Percentiles rank a stretch among this genome's conserved stretches.
Conservation (phyloP, 2,888 invertebrate genomes). For the Lucinisca nassula region DNA sequence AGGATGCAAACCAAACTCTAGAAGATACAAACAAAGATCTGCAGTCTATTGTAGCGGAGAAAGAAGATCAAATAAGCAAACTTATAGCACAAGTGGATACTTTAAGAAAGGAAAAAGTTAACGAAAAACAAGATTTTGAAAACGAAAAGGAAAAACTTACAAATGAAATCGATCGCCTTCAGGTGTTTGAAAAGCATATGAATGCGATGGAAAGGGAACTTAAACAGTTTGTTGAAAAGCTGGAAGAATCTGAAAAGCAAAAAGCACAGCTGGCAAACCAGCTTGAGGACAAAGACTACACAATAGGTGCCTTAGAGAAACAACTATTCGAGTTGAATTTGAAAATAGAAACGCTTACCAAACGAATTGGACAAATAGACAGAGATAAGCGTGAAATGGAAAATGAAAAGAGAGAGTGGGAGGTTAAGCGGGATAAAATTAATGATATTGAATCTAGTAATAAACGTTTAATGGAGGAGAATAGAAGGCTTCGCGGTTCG, state of each 20-base stretch:
- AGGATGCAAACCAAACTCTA: constrained; percentile 57
- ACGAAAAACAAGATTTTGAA: constrained; percentile 47
- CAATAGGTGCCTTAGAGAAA: constrained; percentile 69
- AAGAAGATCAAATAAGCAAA: constrained; percentile 66
- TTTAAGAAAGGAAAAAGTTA: constrained; percentile 64
- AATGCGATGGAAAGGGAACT: constrained; percentile 49
- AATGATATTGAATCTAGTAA: constrained; percentile 75
- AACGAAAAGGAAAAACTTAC: constrained; percentile 56
- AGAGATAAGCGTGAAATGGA: constrained; percentile 71
- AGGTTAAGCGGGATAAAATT: constrained; percentile 66
- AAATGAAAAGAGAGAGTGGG: constrained; percentile 67
- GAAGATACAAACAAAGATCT: constrained; percentile 68
- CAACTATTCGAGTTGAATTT: constrained; percentile 75
- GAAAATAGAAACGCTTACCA: constrained; percentile 71
- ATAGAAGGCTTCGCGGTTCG: constrained; percentile 58
- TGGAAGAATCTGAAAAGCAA: constrained; percentile 65
- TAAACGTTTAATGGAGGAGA: constrained; percentile 73
- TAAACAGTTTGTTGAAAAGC: constrained; percentile 52
- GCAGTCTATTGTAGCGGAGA: constrained; percentile 64
- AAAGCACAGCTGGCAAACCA: constrained; percentile 61
- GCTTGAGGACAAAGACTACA: constrained; percentile 69
- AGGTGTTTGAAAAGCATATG: constrained; percentile 42
- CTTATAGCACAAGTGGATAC: constrained; percentile 56
- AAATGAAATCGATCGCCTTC: constrained; percentile 58
- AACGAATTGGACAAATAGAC: constrained; percentile 73